Percentiles rank a stretch among this genome's conserved stretches.
phyloP scores from a whole-genome alignment of 2,113 vertebrate genomes.

The Myocastor coypus region DNA sequence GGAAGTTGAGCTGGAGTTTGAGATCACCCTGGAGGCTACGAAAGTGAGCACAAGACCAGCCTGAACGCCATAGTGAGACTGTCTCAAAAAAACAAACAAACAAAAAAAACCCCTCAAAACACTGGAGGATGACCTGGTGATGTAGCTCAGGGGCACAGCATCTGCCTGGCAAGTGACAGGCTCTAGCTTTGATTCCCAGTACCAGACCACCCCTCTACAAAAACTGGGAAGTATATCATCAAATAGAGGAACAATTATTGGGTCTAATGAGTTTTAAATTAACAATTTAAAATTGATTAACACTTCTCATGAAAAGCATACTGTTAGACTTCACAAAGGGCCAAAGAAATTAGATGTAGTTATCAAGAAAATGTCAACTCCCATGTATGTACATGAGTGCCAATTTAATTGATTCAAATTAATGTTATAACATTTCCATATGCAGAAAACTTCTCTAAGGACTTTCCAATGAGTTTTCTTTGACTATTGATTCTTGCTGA shows the following conservation, averaged over 20 bases:
- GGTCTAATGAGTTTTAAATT: conserved; percentile 50
- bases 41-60: no score
- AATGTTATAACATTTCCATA: conserved; percentile 23
- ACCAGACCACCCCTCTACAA: background rate
- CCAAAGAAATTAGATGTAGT: conserved; percentile 22
- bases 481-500: conserved; percentile 37
- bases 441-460: conserved; percentile 23
- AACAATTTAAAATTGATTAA: conserved; percentile 60
- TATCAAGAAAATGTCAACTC: conserved; percentile 34
- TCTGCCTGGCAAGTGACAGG: background rate
- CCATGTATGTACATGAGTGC: background rate
- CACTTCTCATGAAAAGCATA: conserved; percentile 34
- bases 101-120: no score
- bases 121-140: background rate
- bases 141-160: background rate
- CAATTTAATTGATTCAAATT: conserved; percentile 24
- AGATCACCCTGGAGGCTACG: no score
- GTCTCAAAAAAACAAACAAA: no score
- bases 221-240: background rate
- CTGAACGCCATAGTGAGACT: no score
- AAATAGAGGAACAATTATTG: conserved; percentile 20
- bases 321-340: conserved; percentile 8
- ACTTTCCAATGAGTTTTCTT: conserved; percentile 51
- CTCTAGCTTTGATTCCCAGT: background rate
- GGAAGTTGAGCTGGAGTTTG: no score